These are phyloP conservation scores for Hesperia comma DNA, from an alignment of 2,888 invertebrate genomes.

Conservation along the genomic window DNA sequence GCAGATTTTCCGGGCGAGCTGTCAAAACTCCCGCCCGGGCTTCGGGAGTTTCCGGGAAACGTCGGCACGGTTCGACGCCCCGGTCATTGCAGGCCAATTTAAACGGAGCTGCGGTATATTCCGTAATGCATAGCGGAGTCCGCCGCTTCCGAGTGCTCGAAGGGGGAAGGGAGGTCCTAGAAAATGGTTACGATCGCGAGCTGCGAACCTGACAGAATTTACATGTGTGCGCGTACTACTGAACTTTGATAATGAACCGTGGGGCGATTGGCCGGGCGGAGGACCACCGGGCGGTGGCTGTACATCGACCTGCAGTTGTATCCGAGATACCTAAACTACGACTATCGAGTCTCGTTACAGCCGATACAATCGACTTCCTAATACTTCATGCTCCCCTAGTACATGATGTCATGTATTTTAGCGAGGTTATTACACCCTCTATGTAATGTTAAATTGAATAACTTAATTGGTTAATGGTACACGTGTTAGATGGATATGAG, in stretches of 20 bases:
- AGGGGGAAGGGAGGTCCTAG: constrained; percentile 41
- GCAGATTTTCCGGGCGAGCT: constrained; percentile 74
- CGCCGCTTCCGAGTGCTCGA: constrained; percentile 16
- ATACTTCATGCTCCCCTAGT: constrained; percentile 40
- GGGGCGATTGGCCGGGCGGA: constrained; percentile 68
- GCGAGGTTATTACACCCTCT: constrained; percentile 5
- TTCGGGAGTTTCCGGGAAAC: constrained; percentile 66
- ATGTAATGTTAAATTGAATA: too few relatives aligned
- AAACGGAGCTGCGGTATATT: constrained; percentile 55
- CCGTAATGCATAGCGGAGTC: constrained; percentile 38
- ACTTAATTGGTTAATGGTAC: too few relatives aligned
- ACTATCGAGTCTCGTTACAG: constrained; percentile 38
- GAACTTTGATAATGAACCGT: constrained; percentile 83
- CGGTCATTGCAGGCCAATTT: constrained; percentile 49
- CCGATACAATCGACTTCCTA: constrained; percentile 42
- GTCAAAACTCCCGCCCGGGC: constrained; percentile 68
- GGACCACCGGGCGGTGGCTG: constrained; percentile 56
- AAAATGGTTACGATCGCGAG: constrained; percentile 51
- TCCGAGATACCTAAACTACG: constrained; percentile 48
- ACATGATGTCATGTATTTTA: constrained; percentile 1
- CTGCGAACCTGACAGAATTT: constrained; percentile 36
- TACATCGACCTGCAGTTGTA: constrained; percentile 70
- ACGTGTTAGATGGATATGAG: too few relatives aligned
- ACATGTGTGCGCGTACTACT: constrained; percentile 76
- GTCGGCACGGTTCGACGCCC: constrained; percentile 66